These are phyloP conservation scores for Drosophila mauritiana DNA, from an alignment of 1,140 invertebrate genomes.

Conservation along the genomic window DNA sequence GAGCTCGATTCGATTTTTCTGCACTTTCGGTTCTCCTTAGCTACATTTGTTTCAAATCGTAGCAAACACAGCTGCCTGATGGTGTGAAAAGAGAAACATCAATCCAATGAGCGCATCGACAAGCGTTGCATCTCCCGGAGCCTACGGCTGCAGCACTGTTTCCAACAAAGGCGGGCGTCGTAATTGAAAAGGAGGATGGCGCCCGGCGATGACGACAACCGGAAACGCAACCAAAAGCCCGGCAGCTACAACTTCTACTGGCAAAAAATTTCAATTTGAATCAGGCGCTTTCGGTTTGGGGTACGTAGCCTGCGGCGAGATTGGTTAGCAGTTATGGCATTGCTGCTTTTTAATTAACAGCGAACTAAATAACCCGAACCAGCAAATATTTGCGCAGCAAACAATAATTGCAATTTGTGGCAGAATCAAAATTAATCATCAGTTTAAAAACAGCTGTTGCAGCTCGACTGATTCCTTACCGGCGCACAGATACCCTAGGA, in stretches of 20 bases:
- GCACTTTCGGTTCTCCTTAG: slow-evolving; percentile 1
- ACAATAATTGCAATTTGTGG: slow-evolving; percentile 34
- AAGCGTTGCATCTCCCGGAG: slow-evolving; percentile 13
- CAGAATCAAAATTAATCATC: slow-evolving; percentile 4
- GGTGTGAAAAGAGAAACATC: slow-evolving; percentile 72
- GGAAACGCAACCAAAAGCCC: slow-evolving; percentile 66
- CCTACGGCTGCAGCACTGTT: slow-evolving; percentile 21
- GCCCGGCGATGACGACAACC: slow-evolving; percentile 57
- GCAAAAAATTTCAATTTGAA: slow-evolving; percentile 34
- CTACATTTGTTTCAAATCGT: slow-evolving; percentile 69
- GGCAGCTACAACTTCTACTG: slow-evolving; percentile 37
- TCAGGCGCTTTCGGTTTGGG: neutral
- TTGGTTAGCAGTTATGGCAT: slow-evolving; percentile 38
- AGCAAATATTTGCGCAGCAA: slow-evolving; percentile 41
- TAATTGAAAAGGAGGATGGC: slow-evolving; percentile 79
- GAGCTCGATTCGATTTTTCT: slow-evolving; percentile 71
- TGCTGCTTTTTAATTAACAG: slow-evolving; percentile 57
- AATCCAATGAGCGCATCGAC: slow-evolving; percentile 62
- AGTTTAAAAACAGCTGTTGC: slow-evolving; percentile 15
- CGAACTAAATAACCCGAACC: slow-evolving; percentile 34
- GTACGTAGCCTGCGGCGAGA: slow-evolving; percentile 14
- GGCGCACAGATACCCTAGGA: neutral
- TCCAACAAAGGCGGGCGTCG: slow-evolving; percentile 28
- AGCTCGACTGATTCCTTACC: slow-evolving; percentile 4
- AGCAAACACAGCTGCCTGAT: slow-evolving; percentile 71